phyloP scores from a whole-genome alignment of 1,140 invertebrate genomes.

The Antheraea pernyi region DNA sequence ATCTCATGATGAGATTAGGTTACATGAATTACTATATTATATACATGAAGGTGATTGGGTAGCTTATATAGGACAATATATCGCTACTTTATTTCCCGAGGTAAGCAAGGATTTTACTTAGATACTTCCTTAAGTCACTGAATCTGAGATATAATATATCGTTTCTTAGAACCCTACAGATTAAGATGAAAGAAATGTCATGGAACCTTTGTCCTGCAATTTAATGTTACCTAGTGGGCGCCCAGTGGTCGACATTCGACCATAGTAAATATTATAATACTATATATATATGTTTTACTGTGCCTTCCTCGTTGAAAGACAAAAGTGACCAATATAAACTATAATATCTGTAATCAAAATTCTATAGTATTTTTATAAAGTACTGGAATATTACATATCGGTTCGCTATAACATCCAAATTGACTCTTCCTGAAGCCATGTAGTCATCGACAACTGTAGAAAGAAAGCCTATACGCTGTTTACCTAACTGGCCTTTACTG shows the following conservation, averaged over 20 bases:
- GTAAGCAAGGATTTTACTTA: constrained; percentile 41
- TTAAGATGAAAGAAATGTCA: background rate
- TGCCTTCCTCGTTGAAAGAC: background rate
- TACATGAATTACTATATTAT: constrained; percentile 88
- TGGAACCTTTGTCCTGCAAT: too few relatives aligned
- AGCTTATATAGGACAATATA: constrained; percentile 77
- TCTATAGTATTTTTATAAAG: constrained; percentile 79
- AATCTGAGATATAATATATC: background rate
- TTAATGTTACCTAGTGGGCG: too few relatives aligned
- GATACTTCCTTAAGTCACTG: background rate
- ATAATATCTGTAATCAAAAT: background rate
- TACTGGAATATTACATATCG: constrained; percentile 68
- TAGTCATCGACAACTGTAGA: constrained; percentile 53
- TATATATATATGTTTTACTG: too few relatives aligned
- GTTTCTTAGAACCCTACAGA: background rate
- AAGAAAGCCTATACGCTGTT: background rate
- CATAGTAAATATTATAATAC: too few relatives aligned
- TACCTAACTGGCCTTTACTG: too few relatives aligned
- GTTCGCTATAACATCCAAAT: constrained; percentile 16
- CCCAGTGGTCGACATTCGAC: too few relatives aligned
- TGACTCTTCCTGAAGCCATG: constrained; percentile 43
- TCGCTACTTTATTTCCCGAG: constrained; percentile 86
- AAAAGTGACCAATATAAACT: background rate
- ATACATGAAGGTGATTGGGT: constrained; percentile 95
- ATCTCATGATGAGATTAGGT: constrained; percentile 91